Evolutionary conservation across 2,888 invertebrate species (phyloP).

Genomic region (Sisyra nigra): DNA sequence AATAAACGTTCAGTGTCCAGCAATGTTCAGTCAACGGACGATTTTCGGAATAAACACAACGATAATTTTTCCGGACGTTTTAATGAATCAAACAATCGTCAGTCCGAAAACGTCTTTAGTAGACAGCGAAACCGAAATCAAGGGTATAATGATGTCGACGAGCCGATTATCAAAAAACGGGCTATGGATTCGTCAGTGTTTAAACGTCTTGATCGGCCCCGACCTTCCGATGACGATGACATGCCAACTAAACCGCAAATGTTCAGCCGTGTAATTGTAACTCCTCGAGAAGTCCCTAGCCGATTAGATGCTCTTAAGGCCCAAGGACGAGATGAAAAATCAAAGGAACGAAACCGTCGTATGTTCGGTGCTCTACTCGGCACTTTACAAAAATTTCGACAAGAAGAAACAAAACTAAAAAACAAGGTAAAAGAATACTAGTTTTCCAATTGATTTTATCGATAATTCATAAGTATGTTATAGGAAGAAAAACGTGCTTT

Average conservation of each 20-base stretch:
- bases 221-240: conserved; percentile 35
- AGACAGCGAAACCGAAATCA: conserved; percentile 12
- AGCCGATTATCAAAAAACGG: conserved; percentile 21
- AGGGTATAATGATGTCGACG: conserved; percentile 18
- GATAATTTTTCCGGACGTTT: not conserved
- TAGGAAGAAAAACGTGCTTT: conserved; percentile 67
- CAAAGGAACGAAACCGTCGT: conserved; percentile 68
- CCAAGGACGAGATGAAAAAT: conserved; percentile 69
- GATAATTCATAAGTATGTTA: conserved; percentile 10
- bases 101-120: conserved; percentile 14
- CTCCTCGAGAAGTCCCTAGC: conserved; percentile 67
- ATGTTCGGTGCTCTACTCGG: conserved; percentile 95
- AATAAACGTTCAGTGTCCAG: conserved; percentile 18
- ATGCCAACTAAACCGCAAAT: conserved; percentile 37
- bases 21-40: conserved; percentile 12
- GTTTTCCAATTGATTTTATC: not conserved
- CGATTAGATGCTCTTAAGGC: conserved; percentile 65
- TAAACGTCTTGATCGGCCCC: conserved; percentile 27
- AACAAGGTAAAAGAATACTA: conserved; percentile 42
- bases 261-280: conserved; percentile 65
- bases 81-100: conserved; percentile 15
- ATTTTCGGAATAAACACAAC: conserved; percentile 10
- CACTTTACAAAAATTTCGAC: conserved; percentile 87
- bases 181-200: conserved; percentile 22
- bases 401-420: conserved; percentile 80